phyloP scores from a whole-genome alignment of 1,140 invertebrate species.

The Onthophagus taurus region DNA sequence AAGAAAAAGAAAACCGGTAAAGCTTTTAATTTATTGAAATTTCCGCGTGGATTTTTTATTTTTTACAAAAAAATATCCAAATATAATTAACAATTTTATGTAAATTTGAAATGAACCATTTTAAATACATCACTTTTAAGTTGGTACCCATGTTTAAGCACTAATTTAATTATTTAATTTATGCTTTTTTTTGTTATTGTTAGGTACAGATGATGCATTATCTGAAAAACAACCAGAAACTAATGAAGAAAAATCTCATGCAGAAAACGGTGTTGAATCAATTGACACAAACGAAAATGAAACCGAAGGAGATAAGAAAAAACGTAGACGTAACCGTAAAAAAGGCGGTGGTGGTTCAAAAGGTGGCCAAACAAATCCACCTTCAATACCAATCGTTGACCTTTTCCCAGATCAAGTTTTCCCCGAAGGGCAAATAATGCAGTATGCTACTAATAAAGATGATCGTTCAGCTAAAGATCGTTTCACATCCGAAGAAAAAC shows the following conservation, averaged over 20 bases:
- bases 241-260: constrained; percentile 15
- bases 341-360: constrained; percentile 39
- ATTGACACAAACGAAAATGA: constrained; percentile 32
- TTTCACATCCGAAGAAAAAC: constrained; percentile 85
- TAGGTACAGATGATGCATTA: not conserved
- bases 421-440: constrained; percentile 72
- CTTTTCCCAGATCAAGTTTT: constrained; percentile 74
- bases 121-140: not conserved
- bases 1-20: constrained; percentile 43
- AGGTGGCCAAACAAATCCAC: constrained; percentile 69
- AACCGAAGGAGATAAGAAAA: constrained; percentile 45
- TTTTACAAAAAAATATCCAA: constrained; percentile 12
- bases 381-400: constrained; percentile 75
- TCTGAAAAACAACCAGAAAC: constrained; percentile 5
- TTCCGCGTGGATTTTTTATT: not conserved
- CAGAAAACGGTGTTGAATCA: constrained; percentile 19
- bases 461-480: constrained; percentile 80
- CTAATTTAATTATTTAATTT: too few relatives aligned
- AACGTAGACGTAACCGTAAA: constrained; percentile 45
- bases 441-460: constrained; percentile 61
- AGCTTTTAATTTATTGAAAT: constrained; percentile 11
- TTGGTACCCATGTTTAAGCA: not conserved
- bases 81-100: not conserved
- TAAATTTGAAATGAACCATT: not conserved
- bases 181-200: constrained; percentile 5